Evolutionary conservation across 2,888 invertebrate species (phyloP).

Genomic region (Lingula anatina): DNA sequence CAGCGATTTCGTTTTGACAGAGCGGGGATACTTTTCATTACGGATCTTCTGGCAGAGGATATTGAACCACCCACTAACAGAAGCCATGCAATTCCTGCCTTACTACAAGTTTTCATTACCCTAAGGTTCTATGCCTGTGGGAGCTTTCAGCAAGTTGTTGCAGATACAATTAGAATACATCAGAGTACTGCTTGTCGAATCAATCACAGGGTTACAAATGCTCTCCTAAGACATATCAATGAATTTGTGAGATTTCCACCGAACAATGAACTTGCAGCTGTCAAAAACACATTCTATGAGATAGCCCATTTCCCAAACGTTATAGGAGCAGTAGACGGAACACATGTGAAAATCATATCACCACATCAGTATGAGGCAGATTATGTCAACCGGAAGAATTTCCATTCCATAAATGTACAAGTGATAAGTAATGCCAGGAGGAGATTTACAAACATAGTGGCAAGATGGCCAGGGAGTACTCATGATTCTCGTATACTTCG

Average conservation of each 20-base stretch:
- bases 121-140: no score
- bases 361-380: conserved; percentile 9
- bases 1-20: no score
- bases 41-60: no score
- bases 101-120: no score
- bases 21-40: no score
- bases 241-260: conserved; percentile 6
- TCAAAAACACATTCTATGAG: conserved; percentile 1
- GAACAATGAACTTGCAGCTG: not conserved
- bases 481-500: conserved; percentile 19
- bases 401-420: conserved; percentile 23
- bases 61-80: no score
- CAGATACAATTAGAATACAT: not conserved
- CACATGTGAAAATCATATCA: conserved; percentile 17
- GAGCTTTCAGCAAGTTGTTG: not conserved
- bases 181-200: not conserved
- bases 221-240: conserved; percentile 2
- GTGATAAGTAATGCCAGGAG: conserved; percentile 12
- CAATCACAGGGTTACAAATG: not conserved
- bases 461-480: conserved; percentile 19
- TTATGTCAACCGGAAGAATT: conserved; percentile 18
- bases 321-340: conserved; percentile 21
- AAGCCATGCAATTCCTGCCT: no score
- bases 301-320: conserved; percentile 17
- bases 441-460: conserved; percentile 13